Evolutionary conservation across 2,113 vertebrate species (phyloP), one percentile per base, ranked within the genome.

Genomic region (Dolichallabes microphthalmus): DNA sequence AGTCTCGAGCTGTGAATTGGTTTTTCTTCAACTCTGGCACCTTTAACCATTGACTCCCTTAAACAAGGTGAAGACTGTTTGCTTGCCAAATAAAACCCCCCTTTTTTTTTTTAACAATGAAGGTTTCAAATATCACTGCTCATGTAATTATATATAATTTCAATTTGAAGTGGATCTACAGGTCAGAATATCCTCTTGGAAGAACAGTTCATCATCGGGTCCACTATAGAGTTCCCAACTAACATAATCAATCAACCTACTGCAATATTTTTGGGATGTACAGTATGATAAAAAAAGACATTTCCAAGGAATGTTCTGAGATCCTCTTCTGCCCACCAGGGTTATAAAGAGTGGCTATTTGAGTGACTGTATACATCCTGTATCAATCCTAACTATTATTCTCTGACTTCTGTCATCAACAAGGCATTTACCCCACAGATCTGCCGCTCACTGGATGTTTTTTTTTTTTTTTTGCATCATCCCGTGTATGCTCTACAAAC

Each of bases 21-120:
- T 80, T 83, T 87, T 78, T 68, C 58, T 45, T 86, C 1, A 57
- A 81, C 82, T 75, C n/a, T 83, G 82, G 87, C 52, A 84, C 82
- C 77, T 58, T 80, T 80, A 60, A 52, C 81, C 68, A 86, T 61
- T 45, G 45, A 66, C 57, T 80, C 39, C 39, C 39, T 52, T 2
- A n/a, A 27, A 83, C 75, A 19, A 86, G 76, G 19, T 58, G 11
- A 50, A 52, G 22, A 15, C 20, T 22, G 35, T 30, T 39, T 82
- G 50, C 60, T 76, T 25, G 35, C 9, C 9, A 45, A 45, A 11
- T 52, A 75, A 75, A 52, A 52, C 0, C 45, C 39, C 6, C 6
- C 6, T 45, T 45, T 45, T 74, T 0, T 52, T 52, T 75, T 52
- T 52, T 52, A 76, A 83, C 64, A 57, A 4, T 53, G n/a, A 19